Evolutionary conservation across 2,888 invertebrate genomes (phyloP).

Genomic region (Plebejus anna): DNA sequence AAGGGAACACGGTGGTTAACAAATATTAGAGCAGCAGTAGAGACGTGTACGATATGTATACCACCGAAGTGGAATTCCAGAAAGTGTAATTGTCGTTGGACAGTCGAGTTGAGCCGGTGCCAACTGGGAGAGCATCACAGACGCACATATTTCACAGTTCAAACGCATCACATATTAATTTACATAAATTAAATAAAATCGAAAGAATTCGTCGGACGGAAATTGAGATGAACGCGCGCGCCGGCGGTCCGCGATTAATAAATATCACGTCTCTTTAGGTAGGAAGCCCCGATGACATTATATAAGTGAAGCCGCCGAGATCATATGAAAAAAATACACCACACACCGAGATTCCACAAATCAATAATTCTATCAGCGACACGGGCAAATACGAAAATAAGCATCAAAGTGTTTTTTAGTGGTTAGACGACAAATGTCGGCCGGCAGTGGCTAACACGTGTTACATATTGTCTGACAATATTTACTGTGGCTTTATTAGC

Average conservation of each 20-base stretch:
- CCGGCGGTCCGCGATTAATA: conserved; percentile 49
- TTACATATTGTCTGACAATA: conserved; percentile 77
- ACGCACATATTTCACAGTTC: conserved; percentile 21
- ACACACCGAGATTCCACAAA: conserved; percentile 72
- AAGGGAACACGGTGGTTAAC: background rate
- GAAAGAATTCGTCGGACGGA: conserved; percentile 40
- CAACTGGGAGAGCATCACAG: conserved; percentile 10
- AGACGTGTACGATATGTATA: background rate
- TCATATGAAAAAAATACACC: conserved; percentile 60
- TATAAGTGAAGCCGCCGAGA: conserved; percentile 67
- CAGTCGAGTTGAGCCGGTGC: conserved; percentile 11
- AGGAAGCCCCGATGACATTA: conserved; percentile 73
- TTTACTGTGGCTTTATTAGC: conserved; percentile 73
- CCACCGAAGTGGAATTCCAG: conserved; percentile 12
- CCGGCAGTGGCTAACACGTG: conserved; percentile 72
- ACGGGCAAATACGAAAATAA: conserved; percentile 74
- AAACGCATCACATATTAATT: conserved; percentile 25
- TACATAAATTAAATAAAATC: conserved; percentile 32
- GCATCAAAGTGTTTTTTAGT: conserved; percentile 77
- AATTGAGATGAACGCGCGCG: conserved; percentile 40
- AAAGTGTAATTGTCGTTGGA: conserved; percentile 15
- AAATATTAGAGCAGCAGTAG: background rate
- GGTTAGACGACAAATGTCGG: conserved; percentile 72
- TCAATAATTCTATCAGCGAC: conserved; percentile 74
- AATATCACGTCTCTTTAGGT: conserved; percentile 64